phyloP scores from a whole-genome alignment of 2,888 invertebrate species.

The Trachelus tabidus region DNA sequence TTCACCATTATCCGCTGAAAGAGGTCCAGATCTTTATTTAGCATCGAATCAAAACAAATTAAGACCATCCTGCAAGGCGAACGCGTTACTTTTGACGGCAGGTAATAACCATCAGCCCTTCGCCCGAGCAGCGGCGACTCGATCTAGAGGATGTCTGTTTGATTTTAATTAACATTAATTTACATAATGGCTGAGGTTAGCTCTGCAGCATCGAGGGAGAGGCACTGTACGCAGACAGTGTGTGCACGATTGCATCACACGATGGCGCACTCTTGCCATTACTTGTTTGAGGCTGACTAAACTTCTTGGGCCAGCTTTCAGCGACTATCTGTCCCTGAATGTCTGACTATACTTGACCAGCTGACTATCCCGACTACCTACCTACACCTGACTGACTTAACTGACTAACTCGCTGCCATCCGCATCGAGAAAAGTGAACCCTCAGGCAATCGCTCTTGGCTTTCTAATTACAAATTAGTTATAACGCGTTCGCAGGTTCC shows the following conservation, averaged over 20 bases:
- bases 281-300: slow-evolving; percentile 2
- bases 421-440: slow-evolving; percentile 9
- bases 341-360: not conserved
- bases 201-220: slow-evolving; percentile 18
- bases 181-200: slow-evolving; percentile 48
- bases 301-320: not conserved
- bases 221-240: not conserved
- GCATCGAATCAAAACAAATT: slow-evolving; percentile 17
- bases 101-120: slow-evolving; percentile 18
- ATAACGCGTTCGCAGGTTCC: slow-evolving; percentile 17
- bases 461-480: slow-evolving; percentile 37
- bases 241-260: not conserved
- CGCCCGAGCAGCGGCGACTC: slow-evolving; percentile 2
- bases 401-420: slow-evolving; percentile 17
- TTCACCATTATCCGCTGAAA: slow-evolving; percentile 8
- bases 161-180: slow-evolving; percentile 56
- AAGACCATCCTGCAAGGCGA: slow-evolving; percentile 12
- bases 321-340: not conserved
- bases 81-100: slow-evolving; percentile 16
- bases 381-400: not conserved
- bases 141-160: slow-evolving; percentile 39
- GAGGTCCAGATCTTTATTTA: not conserved
- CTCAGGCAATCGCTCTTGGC: slow-evolving; percentile 21
- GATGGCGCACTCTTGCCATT: not conserved
- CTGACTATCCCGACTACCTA: not conserved